Conservation (phyloP, 2,888 invertebrate genomes). For the Amaurobius ferox region DNA sequence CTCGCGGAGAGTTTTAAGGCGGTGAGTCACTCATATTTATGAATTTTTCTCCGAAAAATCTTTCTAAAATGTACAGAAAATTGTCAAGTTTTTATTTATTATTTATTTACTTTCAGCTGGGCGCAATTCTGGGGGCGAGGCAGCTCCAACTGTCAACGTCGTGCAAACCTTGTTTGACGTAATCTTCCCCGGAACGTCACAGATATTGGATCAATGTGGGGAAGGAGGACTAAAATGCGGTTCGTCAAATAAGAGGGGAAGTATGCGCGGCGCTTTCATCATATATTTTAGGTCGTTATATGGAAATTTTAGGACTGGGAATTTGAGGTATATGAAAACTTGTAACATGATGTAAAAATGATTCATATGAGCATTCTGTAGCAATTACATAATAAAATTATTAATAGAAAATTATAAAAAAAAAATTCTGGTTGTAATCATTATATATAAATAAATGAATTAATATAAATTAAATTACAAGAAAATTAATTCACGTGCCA, state of each 20-base stretch:
- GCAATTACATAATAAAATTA: too few species aligned
- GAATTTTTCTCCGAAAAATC: conserved; percentile 2
- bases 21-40: conserved; percentile 14
- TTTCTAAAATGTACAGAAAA: conserved; percentile 5
- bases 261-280: too few species aligned
- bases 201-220: conserved; percentile 52
- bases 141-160: conserved; percentile 35
- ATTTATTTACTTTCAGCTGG: conserved; percentile 19
- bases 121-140: conserved; percentile 21
- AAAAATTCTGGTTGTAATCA: too few species aligned
- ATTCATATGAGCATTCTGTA: too few species aligned
- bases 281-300: too few species aligned
- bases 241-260: neutral
- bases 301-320: too few species aligned
- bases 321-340: too few species aligned
- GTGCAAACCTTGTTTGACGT: conserved; percentile 46
- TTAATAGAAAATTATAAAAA: too few species aligned
- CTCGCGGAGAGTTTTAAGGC: conserved; percentile 9
- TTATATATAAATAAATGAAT: too few species aligned
- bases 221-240: conserved; percentile 28
- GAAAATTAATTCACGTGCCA: too few species aligned
- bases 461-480: too few species aligned
- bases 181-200: conserved; percentile 33
- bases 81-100: conserved; percentile 8
- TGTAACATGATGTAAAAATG: too few species aligned